Evolutionary conservation across 2,113 vertebrate genomes (phyloP).

Genomic region (Calyptommatus sinebrachiatus): DNA sequence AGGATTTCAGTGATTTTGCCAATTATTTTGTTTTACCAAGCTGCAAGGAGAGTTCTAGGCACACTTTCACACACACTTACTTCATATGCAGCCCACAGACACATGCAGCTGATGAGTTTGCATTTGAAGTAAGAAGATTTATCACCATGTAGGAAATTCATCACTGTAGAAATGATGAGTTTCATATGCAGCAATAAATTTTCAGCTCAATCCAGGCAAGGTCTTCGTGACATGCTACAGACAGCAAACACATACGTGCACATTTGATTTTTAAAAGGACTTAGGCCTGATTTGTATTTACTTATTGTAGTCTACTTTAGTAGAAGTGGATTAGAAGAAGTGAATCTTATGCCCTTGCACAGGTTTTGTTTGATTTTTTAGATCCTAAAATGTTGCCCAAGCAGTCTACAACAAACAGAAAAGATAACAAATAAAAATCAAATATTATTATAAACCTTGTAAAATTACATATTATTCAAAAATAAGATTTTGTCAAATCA

Average conservation of each 20-base stretch:
- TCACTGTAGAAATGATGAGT: not conserved
- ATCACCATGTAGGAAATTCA: not conserved
- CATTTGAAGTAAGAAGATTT: conserved; percentile 11
- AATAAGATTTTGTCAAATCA: too few relatives aligned
- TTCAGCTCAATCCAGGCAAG: not conserved
- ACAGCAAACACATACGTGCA: not conserved
- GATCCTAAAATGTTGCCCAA: too few relatives aligned
- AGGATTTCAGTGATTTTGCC: conserved; percentile 24
- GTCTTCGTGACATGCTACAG: not conserved
- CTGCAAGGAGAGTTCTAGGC: not conserved
- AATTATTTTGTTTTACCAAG: conserved; percentile 24
- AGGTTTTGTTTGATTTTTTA: too few relatives aligned
- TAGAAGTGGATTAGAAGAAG: too few relatives aligned
- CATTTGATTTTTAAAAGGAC: not conserved
- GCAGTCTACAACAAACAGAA: too few relatives aligned
- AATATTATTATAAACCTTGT: too few relatives aligned
- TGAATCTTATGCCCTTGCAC: too few relatives aligned
- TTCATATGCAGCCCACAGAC: not conserved
- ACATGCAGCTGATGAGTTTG: not conserved
- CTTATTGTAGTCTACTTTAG: too few relatives aligned
- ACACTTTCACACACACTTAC: not conserved
- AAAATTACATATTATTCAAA: too few relatives aligned
- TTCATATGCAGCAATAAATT: not conserved
- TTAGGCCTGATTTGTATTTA: not conserved
- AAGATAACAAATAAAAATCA: too few relatives aligned